phyloP scores from a whole-genome alignment of 2,797 vertebrate genomes.

The Hydrolagus colliei region DNA sequence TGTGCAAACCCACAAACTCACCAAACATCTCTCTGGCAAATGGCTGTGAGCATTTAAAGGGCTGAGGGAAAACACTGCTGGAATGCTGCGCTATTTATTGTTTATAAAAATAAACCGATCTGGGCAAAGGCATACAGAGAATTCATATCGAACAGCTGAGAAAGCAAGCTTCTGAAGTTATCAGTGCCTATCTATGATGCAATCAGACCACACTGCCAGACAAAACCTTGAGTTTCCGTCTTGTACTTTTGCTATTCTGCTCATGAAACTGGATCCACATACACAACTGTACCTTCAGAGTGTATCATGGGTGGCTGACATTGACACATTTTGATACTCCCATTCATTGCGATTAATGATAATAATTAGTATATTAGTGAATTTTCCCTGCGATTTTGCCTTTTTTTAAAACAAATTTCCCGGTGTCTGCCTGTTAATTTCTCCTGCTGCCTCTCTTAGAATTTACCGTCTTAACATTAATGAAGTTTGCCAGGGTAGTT shows the following conservation, averaged over 20 bases:
- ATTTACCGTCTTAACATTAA: neutral
- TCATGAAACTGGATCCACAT: neutral
- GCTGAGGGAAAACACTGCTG: conserved; percentile 61
- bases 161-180: conserved; percentile 82
- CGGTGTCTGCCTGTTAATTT: neutral
- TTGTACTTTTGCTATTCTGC: neutral
- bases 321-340: neutral
- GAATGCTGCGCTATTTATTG: conserved; percentile 84
- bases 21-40: conserved; percentile 56
- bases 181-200: conserved; percentile 56
- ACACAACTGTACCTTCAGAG: neutral
- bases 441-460: neutral
- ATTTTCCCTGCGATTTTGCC: neutral
- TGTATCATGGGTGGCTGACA: neutral
- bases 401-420: neutral
- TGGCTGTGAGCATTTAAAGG: conserved; percentile 55
- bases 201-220: conserved; percentile 72
- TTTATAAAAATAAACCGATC: conserved; percentile 98
- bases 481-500: neutral
- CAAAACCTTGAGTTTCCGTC: neutral
- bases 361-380: neutral
- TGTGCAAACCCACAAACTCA: conserved; percentile 64
- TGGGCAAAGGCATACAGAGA: conserved; percentile 81
- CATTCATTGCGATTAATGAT: neutral
- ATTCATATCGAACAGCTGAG: conserved; percentile 98